Conservation (phyloP, 2,797 vertebrate species). For the Scolopax bukidnonensis region DNA sequence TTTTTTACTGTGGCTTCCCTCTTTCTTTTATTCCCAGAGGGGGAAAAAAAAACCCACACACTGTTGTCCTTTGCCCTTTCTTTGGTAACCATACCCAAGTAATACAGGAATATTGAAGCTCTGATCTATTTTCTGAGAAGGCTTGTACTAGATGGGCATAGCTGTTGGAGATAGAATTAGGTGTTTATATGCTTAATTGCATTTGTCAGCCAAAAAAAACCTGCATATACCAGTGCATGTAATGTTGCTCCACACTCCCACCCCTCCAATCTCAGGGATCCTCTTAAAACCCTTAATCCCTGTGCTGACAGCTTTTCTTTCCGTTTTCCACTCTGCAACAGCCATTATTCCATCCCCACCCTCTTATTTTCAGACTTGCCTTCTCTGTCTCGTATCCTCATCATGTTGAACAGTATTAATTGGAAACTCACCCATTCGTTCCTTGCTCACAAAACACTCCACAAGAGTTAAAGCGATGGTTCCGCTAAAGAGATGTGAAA, state of each 20-base stretch:
- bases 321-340: fast-evolving
- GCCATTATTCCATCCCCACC: not conserved
- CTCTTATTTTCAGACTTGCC: not conserved
- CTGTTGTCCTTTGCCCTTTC: not conserved
- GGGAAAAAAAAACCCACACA: not conserved
- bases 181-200: not conserved
- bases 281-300: not conserved
- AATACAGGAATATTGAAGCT: not conserved
- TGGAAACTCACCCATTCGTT: not conserved
- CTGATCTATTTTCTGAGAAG: not conserved
- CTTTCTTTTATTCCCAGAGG: not conserved
- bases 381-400: not conserved
- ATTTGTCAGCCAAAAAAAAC: not conserved
- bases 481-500: not conserved
- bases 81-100: not conserved
- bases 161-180: not conserved
- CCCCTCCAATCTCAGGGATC: not conserved
- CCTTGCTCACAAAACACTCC: not conserved
- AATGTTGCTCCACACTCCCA: not conserved
- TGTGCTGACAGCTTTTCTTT: not conserved
- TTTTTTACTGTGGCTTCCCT: not conserved
- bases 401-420: not conserved
- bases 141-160: not conserved
- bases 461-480: not conserved
- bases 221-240: fast-evolving